Evolutionary conservation across 2,113 vertebrate species (phyloP).

Genomic region (Amblyornis subalaris): DNA sequence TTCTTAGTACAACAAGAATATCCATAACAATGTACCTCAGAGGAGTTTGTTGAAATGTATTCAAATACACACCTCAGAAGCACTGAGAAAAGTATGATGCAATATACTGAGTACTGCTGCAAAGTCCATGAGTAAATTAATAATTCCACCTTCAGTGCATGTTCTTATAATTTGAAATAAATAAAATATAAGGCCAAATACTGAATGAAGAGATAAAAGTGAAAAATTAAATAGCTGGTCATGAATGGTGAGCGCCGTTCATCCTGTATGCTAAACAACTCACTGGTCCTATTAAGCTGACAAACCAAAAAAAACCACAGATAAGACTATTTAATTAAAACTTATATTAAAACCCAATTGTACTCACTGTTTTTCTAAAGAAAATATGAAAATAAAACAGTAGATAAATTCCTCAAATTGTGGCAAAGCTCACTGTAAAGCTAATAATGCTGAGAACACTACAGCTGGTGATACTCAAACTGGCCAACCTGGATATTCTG

Average conservation of each 20-base stretch:
- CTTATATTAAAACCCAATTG: not conserved
- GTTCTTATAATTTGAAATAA: conserved; percentile 37
- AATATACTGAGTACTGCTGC: not conserved
- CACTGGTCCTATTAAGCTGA: not conserved
- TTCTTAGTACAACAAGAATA: conserved; percentile 3
- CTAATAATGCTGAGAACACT: not conserved
- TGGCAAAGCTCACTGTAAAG: not conserved
- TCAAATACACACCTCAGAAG: conserved; percentile 2
- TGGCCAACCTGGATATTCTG: not conserved
- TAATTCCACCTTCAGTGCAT: conserved; percentile 12
- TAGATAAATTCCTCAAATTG: not conserved
- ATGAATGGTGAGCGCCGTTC: conserved; percentile 16
- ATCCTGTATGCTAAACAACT: not conserved
- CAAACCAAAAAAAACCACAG: not conserved
- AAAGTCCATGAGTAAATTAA: conserved; percentile 34
- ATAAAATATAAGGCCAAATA: conserved; percentile 41
- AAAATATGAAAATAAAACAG: not conserved
- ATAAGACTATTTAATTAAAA: conserved; percentile 46
- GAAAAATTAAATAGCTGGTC: conserved; percentile 46
- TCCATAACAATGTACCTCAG: not conserved
- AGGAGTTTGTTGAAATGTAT: conserved; percentile 3
- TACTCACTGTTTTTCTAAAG: not conserved
- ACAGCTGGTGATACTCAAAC: not conserved
- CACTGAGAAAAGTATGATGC: not conserved
- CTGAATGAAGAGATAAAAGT: conserved; percentile 51